phyloP scores from a whole-genome alignment of 2,113 vertebrate species.

The Jaculus jaculus region DNA sequence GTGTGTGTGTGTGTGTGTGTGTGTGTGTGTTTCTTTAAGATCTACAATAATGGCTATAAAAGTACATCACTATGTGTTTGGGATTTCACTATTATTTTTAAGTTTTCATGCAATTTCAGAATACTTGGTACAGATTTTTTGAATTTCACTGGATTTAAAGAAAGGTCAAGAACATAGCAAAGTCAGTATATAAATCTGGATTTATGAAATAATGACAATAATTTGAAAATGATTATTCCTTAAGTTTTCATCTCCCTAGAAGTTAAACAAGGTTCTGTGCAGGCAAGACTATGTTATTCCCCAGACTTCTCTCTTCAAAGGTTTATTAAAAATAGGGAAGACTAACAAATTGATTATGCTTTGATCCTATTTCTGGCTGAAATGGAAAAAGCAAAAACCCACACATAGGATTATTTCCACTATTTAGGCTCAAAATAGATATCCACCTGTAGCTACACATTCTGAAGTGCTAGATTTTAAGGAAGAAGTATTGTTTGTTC shows the following conservation, averaged over 20 bases:
- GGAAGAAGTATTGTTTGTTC: background rate
- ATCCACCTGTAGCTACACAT: background rate
- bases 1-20: too few relatives aligned
- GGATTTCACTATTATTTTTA: background rate
- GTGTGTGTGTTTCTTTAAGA: too few relatives aligned
- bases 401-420: background rate
- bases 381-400: background rate
- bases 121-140: background rate
- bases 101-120: background rate
- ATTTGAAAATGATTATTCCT: background rate
- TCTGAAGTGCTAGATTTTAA: background rate
- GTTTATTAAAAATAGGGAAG: background rate
- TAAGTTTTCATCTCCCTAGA: background rate
- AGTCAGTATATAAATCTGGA: background rate
- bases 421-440: background rate
- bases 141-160: background rate
- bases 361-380: background rate
- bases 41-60: conserved; percentile 53
- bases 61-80: background rate
- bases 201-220: background rate
- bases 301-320: background rate
- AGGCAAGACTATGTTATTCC: background rate
- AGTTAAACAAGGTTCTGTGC: background rate
- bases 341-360: background rate
- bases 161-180: conserved; percentile 47